Evolutionary conservation across 2,797 vertebrate species (phyloP).

Genomic region (Staurois parvus): DNA sequence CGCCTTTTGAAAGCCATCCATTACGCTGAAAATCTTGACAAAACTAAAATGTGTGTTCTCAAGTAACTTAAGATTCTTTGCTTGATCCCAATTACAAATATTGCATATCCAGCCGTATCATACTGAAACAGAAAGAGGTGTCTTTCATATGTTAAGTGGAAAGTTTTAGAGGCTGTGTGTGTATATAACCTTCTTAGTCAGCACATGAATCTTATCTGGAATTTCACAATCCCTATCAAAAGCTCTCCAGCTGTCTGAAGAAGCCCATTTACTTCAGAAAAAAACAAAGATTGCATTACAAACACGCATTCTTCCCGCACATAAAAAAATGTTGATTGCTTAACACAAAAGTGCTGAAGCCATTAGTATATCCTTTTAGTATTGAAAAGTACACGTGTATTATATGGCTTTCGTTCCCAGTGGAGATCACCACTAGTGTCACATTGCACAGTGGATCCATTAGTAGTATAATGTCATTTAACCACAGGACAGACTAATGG

Average conservation of each 20-base stretch:
- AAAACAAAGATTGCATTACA: slow-evolving; percentile 74
- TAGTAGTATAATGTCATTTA: slow-evolving; percentile 77
- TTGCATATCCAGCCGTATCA: slow-evolving; percentile 37
- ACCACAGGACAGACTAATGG: slow-evolving; percentile 76
- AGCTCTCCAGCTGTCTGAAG: slow-evolving; percentile 67
- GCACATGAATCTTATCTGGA: slow-evolving; percentile 68
- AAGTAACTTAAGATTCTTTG: slow-evolving; percentile 42
- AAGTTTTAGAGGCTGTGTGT: slow-evolving; percentile 42
- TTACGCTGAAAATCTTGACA: slow-evolving; percentile 25
- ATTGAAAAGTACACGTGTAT: slow-evolving; percentile 78
- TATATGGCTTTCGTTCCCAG: slow-evolving; percentile 74
- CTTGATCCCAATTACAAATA: slow-evolving; percentile 47
- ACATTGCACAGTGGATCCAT: slow-evolving; percentile 79
- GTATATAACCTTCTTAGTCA: slow-evolving; percentile 55
- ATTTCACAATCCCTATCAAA: slow-evolving; percentile 70
- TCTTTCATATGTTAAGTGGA: slow-evolving; percentile 42
- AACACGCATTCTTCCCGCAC: slow-evolving; percentile 69
- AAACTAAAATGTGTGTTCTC: slow-evolving; percentile 25
- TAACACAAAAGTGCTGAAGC: slow-evolving; percentile 79
- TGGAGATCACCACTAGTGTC: slow-evolving; percentile 77
- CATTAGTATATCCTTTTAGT: slow-evolving; percentile 80
- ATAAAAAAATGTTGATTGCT: slow-evolving; percentile 72
- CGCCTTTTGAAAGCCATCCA: slow-evolving; percentile 32
- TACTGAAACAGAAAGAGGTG: slow-evolving; percentile 25
- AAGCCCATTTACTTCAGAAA: slow-evolving; percentile 74